Conservation (phyloP, 2,888 invertebrate genomes). For the Phania funesta region DNA sequence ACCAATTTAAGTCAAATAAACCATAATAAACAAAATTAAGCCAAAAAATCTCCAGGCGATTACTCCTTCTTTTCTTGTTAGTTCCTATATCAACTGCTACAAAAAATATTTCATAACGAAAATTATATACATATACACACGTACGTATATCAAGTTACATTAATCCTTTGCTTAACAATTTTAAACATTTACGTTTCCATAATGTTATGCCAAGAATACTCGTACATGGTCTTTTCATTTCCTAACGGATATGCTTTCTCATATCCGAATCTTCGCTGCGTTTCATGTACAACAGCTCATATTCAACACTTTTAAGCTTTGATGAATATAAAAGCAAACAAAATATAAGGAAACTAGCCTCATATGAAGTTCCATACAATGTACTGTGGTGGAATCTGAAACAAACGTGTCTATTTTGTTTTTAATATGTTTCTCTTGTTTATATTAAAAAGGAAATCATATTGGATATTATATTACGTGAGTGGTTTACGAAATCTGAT, state of each 20-base stretch:
- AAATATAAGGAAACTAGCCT: background rate
- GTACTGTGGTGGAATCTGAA: background rate
- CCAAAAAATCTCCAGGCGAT: too few relatives aligned
- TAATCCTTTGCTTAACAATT: too few relatives aligned
- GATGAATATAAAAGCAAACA: background rate
- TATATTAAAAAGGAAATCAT: conserved; percentile 55
- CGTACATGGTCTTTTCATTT: background rate
- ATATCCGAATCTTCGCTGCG: too few relatives aligned
- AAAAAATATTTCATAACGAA: too few relatives aligned
- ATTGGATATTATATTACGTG: conserved; percentile 68
- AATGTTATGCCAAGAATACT: too few relatives aligned
- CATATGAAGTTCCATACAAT: background rate
- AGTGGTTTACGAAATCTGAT: conserved; percentile 55
- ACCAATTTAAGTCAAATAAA: too few relatives aligned
- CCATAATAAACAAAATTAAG: too few relatives aligned
- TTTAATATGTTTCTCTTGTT: conserved; percentile 33
- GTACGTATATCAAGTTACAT: too few relatives aligned
- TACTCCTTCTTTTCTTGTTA: too few relatives aligned
- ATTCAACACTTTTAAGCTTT: conserved; percentile 15
- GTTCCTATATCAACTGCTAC: too few relatives aligned
- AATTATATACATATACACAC: too few relatives aligned
- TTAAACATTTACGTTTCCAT: too few relatives aligned
- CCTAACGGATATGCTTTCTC: background rate
- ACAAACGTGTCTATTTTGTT: conserved; percentile 32
- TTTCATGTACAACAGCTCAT: conserved; percentile 30